Evolutionary conservation across 2,113 vertebrate species (phyloP), one percentile per base, ranked within the genome.

Genomic region (Podarcis raffonei): DNA sequence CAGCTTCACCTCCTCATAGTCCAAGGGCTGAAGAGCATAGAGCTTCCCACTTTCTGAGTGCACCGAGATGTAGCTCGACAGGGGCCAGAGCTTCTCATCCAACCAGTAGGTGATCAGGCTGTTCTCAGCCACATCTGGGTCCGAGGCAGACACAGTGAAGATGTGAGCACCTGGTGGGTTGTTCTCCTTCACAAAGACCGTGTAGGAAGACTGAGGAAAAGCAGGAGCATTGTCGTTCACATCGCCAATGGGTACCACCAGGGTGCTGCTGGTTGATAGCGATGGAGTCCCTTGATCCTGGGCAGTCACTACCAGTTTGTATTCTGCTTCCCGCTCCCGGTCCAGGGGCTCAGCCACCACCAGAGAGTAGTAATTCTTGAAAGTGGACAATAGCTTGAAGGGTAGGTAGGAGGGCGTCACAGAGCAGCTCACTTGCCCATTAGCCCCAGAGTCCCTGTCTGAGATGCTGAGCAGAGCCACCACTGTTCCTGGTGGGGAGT

Each of bases 361-460:
- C 53, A 85, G 72, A 30, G 74, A 85, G 35, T 85, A 85, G 35
- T 85, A 86, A 25, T 86, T 79, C 62, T 79, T 86, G 85, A 86
- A 86, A 11, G 76, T 86, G 25, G 85, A 79, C 62, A 23, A 13
- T 4, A 86, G 22, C 75, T 18, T 69, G 76, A 86, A 86, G 3
- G 85, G 85, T 5, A 86, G 25, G 1, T 27, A 6, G 15, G 30
- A 1, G 37, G 85, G 85, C 0, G 30, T 53, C 5, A 79, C 9
- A 37, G 65, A 86, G 27, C 62, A 86, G 8, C 5, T 86, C 11
- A 86, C 76, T 25, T 86, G 75, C 11, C 76, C 85, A 13, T 79
- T 86, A 15, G 27, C 39, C 32, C 62, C 85, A 48, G 85, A 68
- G 20, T 86, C 85, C 62, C 32, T 86, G 85, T 86, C 85, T 13